Percentiles rank a stretch among this genome's conserved stretches.
phyloP scores from a whole-genome alignment of 2,113 vertebrate species.

The Megaleporinus macrocephalus region DNA sequence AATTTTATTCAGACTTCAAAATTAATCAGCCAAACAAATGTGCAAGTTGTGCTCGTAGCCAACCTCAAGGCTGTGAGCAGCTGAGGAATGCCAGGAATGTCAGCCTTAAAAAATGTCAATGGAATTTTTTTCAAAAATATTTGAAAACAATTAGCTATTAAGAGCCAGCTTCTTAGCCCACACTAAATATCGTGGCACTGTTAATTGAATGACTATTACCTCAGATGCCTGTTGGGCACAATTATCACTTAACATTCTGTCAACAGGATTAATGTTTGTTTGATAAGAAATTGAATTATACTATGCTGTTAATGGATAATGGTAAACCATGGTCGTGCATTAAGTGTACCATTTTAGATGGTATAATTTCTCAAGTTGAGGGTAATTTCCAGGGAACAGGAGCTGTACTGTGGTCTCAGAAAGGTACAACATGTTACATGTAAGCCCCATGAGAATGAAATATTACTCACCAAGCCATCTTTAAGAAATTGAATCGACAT shows the following conservation, averaged over 20 bases:
- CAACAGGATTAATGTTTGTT: constrained; percentile 49
- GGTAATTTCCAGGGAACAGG: background rate
- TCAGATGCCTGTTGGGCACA: constrained; percentile 50
- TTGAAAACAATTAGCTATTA: constrained; percentile 62
- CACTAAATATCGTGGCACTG: constrained; percentile 57
- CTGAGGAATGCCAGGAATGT: background rate
- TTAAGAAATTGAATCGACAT: constrained; percentile 8
- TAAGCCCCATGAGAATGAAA: background rate
- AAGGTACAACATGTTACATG: background rate
- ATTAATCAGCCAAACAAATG: no score
- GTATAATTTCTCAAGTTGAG: background rate
- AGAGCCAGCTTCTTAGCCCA: constrained; percentile 38
- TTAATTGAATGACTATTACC: constrained; percentile 63
- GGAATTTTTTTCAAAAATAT: constrained; percentile 54
- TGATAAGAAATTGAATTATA: constrained; percentile 38
- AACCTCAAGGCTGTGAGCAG: background rate
- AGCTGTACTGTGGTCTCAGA: background rate
- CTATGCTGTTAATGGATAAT: constrained; percentile 32
- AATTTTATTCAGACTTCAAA: no score
- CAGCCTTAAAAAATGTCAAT: constrained; percentile 53
- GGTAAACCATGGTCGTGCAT: constrained; percentile 18
- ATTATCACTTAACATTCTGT: constrained; percentile 55
- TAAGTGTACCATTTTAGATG: background rate
- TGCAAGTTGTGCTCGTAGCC: background rate
- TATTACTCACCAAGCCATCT: background rate